Evolutionary conservation across 2,888 invertebrate species (phyloP).

Genomic region (Drosophila subquinaria): DNA sequence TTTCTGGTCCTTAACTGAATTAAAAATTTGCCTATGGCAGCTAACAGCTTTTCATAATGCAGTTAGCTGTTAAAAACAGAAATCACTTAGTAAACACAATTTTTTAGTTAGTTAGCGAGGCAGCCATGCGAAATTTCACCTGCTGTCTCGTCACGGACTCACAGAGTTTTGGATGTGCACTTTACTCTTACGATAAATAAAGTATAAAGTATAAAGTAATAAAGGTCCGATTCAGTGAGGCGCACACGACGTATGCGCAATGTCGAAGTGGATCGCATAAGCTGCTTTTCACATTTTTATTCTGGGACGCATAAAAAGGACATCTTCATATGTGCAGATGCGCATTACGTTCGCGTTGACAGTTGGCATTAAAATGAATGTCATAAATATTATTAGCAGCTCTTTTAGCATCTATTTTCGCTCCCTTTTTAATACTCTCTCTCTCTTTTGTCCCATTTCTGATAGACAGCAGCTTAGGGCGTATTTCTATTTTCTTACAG

Average conservation of each 20-base stretch:
- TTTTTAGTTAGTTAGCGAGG: constrained; percentile 26
- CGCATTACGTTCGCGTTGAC: constrained; percentile 67
- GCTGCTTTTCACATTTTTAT: constrained; percentile 48
- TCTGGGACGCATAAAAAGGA: constrained; percentile 38
- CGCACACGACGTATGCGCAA: constrained; percentile 56
- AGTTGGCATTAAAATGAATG: constrained; percentile 74
- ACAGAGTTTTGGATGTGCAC: constrained; percentile 52
- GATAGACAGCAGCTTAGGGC: constrained; percentile 60
- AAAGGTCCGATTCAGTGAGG: constrained; percentile 10
- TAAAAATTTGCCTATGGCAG: constrained; percentile 8
- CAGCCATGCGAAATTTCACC: constrained; percentile 28
- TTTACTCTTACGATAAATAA: constrained; percentile 76
- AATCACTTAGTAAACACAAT: constrained; percentile 29
- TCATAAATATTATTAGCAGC: constrained; percentile 77
- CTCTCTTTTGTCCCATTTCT: constrained; percentile 1
- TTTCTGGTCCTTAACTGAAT: constrained; percentile 5
- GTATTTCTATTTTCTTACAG: constrained; percentile 1
- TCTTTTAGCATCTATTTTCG: constrained; percentile 30
- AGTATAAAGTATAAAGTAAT: too few relatives aligned
- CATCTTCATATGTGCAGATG: constrained; percentile 52
- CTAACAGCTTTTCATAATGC: constrained; percentile 18
- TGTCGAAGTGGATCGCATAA: constrained; percentile 44
- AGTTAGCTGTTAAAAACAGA: constrained; percentile 2
- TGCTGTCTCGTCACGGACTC: constrained; percentile 31
- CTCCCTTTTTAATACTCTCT: too few relatives aligned